Conservation (phyloP, 2,113 vertebrate species). For the Echinops telfairi region DNA sequence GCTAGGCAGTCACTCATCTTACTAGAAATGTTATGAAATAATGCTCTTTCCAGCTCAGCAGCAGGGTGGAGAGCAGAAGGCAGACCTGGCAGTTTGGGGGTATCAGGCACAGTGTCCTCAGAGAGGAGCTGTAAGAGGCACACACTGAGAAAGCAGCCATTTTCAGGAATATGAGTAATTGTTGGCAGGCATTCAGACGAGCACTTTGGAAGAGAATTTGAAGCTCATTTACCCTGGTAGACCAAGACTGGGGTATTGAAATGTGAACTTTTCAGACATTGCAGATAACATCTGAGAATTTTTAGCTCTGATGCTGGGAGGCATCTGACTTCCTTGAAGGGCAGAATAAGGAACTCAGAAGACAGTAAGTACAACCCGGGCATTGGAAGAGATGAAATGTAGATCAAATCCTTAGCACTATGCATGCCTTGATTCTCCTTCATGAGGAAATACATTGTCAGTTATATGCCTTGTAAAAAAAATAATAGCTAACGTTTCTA, state of each 20-base stretch:
- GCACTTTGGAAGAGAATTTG: conserved; percentile 69
- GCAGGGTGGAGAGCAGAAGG: neutral
- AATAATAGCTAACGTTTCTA: neutral
- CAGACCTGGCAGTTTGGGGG: neutral
- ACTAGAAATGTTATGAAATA: conserved; percentile 19
- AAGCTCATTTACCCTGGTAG: conserved; percentile 62
- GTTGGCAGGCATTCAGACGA: conserved; percentile 74
- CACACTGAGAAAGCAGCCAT: neutral
- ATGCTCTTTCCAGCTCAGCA: neutral
- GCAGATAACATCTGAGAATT: conserved; percentile 56
- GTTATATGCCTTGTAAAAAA: neutral
- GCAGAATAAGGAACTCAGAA: neutral
- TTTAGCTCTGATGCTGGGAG: neutral
- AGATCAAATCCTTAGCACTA: neutral
- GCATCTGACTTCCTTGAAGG: neutral
- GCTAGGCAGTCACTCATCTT: conserved; percentile 25
- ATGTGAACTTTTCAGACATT: conserved; percentile 60
- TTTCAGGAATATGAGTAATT: conserved; percentile 59
- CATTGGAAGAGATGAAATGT: neutral
- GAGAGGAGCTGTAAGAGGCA: neutral
- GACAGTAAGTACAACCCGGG: neutral
- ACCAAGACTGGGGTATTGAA: conserved; percentile 65
- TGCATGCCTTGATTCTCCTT: neutral
- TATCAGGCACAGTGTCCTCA: neutral
- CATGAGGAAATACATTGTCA: conserved; percentile 23